Base-by-base conservation (phyloP, 2,888 invertebrate species). In the Drosophila borborema region DNA sequence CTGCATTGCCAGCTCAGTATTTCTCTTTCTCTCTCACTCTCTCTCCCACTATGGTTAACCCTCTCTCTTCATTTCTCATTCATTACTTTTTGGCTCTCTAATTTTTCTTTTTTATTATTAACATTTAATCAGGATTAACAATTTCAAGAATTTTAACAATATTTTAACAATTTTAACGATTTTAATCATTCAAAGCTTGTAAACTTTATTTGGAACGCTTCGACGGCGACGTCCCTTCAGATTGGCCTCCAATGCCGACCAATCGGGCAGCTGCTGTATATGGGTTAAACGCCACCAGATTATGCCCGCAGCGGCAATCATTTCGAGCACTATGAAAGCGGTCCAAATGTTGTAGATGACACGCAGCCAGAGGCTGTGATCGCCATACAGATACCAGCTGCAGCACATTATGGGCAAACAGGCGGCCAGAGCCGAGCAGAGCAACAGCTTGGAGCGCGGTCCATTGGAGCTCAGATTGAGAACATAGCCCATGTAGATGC, bases 401-500 rank as follows among this genome's bases (percentile, higher is more conserved):
- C 40, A 18, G 14, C 31, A 10, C 3, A 60, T n/a, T 40, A 67
- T 23, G 8, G 66, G 41, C 2, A 58, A 1, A 0, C 49, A 41
- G n/a, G 56, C 10, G 1, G 20, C 23, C 4, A 74, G 14, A 41
- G 49, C 14, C 3, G 23, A 9, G 18, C 20, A 36, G 9, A 64
- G 12, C 36, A 61, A 9, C 16, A 40, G 28, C 12, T 46, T 64
- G 14, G 59, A 43, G 5, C 14, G 14, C 12, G 48, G 20, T 2
- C 23, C 41, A 1, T 10, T 8, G 9, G 46, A 23, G 9, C 38
- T 14, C 7, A 70, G 40, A 36, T 79, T 74, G 2, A 70, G 34
- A 0, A 36, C 16, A 56, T 51, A 69, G 41, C 74, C 58, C 12
- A 23, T 12, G 56, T 65, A 48, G n/a, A 71, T 51, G 20, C 77